Base-by-base conservation (phyloP, 2,797 vertebrate species). In the Xiphophorus birchmanni region DNA sequence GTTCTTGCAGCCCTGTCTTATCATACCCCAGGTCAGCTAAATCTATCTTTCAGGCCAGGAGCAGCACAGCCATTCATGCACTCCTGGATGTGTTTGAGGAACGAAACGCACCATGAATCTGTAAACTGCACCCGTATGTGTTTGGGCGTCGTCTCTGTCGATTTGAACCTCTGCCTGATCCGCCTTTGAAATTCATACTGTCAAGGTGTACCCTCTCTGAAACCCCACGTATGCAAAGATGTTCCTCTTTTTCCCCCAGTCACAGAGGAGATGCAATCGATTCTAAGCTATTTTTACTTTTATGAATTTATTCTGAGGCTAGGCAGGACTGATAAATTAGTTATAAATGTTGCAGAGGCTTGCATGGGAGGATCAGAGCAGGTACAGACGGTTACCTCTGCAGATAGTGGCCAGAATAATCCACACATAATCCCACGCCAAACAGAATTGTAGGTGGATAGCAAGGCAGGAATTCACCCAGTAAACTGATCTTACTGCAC, bases 401-500 rank as follows among this genome's bases (percentile, higher is more conserved):
- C 52, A 82, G 76, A 87, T 77, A 73, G 32, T 79, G 73, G 77
- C 76, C 67, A 11, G 77, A 80, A 77, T 76, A 77, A 91, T 91
- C 85, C 82, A 76, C 84, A 86, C 80, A 67, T 89, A 91, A 93
- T 92, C 88, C 87, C 82, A 91, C 74, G 26, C 78, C 87, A 93
- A 92, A 93, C 74, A 93, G 87, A 94, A 90, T 92, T 87, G 93
- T 81, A 65, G 74, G 74, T 76, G 79, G 91, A 89, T 87, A 82
- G 82, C 73, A 80, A 84, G 90, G 86, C 81, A 87, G 89, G 93
- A 90, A 90, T 91, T 91, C 86, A 80, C 86, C 88, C 88, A 77
- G 89, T 88, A 84, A 90, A 93, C 86, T 87, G 90, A 93, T 90
- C 76, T 88, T 45, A 90, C 76, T 73, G 81, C 91, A 92, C 92